A percentile compares a stretch with the other conserved stretches of the same genome.
Evolutionary conservation across 37 sponge, comb jelly and placozoan genomes (phyloP).

Genomic region (Aplysina aerophoba): DNA sequence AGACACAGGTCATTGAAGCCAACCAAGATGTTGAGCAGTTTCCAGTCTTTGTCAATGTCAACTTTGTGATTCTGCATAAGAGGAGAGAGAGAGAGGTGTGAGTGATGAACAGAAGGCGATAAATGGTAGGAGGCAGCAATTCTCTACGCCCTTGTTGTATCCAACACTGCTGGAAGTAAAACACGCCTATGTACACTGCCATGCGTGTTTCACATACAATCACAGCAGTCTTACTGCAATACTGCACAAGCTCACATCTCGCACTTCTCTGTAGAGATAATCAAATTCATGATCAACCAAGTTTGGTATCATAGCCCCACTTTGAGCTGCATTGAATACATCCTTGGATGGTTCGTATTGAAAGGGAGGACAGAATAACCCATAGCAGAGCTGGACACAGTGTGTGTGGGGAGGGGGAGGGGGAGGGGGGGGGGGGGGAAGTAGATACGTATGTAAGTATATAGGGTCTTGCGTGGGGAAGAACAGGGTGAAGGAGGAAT

Average conservation of each 20-base stretch:
- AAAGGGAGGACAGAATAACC: conserved; percentile 61
- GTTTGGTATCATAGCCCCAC: conserved; percentile 81
- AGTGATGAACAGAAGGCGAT: not conserved
- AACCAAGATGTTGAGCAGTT: conserved; percentile 73
- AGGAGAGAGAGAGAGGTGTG: not conserved
- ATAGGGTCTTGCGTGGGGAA: too few relatives aligned
- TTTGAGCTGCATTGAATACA: conserved; percentile 86
- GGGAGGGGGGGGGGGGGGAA: not conserved
- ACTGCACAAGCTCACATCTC: conserved; percentile 27
- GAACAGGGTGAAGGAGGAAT: too few relatives aligned
- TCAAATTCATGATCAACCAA: conserved; percentile 67
- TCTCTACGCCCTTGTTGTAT: too few relatives aligned
- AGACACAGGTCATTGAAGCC: conserved; percentile 85
- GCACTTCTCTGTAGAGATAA: conserved; percentile 61
- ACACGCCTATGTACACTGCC: too few relatives aligned
- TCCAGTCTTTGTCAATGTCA: conserved; percentile 87
- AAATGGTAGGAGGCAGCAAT: too few relatives aligned
- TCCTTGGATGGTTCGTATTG: conserved; percentile 76
- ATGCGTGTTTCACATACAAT: too few relatives aligned
- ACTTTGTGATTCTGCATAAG: conserved; percentile 49
- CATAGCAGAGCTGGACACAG: conserved; percentile 77
- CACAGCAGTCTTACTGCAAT: too few relatives aligned
- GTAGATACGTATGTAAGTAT: too few relatives aligned
- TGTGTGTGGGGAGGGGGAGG: not conserved
- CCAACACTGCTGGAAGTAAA: too few relatives aligned